Percentiles rank a stretch among this genome's conserved stretches.
phyloP scores from a whole-genome alignment of 2,888 invertebrate species.

The Philaethria dido region DNA sequence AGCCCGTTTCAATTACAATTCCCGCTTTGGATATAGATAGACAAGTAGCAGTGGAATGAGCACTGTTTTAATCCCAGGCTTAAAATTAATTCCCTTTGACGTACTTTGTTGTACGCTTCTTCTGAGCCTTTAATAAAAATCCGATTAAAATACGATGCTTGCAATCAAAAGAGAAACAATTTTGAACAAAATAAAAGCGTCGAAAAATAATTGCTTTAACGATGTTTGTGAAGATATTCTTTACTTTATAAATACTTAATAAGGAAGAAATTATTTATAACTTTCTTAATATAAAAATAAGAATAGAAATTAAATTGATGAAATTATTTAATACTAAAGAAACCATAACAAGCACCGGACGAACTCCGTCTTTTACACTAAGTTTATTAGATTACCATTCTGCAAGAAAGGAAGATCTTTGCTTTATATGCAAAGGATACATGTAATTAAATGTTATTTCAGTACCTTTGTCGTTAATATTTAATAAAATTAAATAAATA shows the following conservation, averaged over 20 bases:
- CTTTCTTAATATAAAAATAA: background rate
- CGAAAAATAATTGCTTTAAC: conserved; percentile 16
- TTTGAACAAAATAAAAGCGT: conserved; percentile 7
- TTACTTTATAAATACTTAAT: background rate
- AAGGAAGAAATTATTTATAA: background rate
- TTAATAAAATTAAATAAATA: too few species aligned
- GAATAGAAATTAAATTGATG: background rate
- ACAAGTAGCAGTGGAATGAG: conserved; percentile 27
- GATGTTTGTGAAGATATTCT: background rate
- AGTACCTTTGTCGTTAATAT: background rate
- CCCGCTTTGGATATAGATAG: conserved; percentile 28
- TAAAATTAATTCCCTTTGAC: conserved; percentile 66
- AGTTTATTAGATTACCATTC: too few species aligned
- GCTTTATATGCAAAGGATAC: too few species aligned
- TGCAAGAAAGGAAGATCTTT: too few species aligned
- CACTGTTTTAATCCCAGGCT: conserved; percentile 62
- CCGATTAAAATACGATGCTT: conserved; percentile 29
- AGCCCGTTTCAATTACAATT: conserved; percentile 54
- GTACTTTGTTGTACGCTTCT: conserved; percentile 41
- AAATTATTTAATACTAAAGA: too few species aligned
- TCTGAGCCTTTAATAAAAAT: conserved; percentile 38
- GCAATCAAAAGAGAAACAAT: conserved; percentile 20
- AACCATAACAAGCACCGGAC: too few species aligned
- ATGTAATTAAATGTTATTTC: too few species aligned
- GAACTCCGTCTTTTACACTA: too few species aligned